A percentile compares a stretch with the other conserved stretches of the same genome.
These are phyloP conservation scores for Papilio gigon DNA, from an alignment of 2,888 invertebrate species.

Conservation along the genomic window DNA sequence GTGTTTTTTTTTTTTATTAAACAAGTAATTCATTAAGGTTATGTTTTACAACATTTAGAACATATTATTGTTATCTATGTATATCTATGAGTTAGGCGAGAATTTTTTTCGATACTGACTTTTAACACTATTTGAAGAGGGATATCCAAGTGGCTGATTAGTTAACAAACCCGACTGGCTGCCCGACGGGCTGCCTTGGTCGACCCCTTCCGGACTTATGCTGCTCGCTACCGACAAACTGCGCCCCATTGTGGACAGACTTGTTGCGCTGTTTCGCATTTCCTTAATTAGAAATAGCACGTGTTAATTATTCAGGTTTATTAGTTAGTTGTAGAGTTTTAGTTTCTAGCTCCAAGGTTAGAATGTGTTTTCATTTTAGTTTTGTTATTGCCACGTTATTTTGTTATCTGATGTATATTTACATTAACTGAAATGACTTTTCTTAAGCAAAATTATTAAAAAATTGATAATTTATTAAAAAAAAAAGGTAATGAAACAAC, in stretches of 20 bases:
- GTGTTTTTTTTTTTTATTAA: too few species aligned
- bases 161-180: conserved; percentile 56
- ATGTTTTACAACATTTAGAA: too few species aligned
- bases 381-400: too few species aligned
- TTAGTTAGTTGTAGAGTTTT: not conserved
- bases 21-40: too few species aligned
- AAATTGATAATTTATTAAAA: too few species aligned
- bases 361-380: too few species aligned
- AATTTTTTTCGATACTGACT: conserved; percentile 55
- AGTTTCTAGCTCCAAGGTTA: too few species aligned
- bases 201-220: conserved; percentile 53
- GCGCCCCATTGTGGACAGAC: conserved; percentile 56
- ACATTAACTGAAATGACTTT: too few species aligned
- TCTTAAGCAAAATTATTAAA: too few species aligned
- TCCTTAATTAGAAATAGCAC: conserved; percentile 37
- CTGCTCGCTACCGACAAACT: conserved; percentile 57
- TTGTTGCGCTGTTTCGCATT: conserved; percentile 56
- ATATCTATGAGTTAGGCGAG: not conserved
- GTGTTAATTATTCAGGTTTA: not conserved
- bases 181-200: conserved; percentile 52
- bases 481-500: too few species aligned
- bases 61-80: too few species aligned
- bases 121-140: conserved; percentile 57
- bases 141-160: conserved; percentile 56
- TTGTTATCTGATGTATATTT: too few species aligned